Base-by-base conservation (phyloP, 2,888 invertebrate species). In the Ctenicera cuprea region DNA sequence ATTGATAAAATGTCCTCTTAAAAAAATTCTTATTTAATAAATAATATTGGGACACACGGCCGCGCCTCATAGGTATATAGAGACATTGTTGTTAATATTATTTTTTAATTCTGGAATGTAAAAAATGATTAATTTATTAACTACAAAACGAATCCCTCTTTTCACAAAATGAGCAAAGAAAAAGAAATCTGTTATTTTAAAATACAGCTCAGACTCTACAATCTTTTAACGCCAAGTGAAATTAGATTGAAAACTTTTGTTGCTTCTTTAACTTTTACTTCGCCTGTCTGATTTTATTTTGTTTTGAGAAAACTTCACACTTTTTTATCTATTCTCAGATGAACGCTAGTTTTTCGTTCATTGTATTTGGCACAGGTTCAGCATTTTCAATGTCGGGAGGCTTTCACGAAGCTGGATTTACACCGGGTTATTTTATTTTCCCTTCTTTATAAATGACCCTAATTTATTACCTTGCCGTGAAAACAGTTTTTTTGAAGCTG, bases 211-310 rank as follows among this genome's bases (percentile, higher is more conserved):
- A n/a, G n/a, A n/a, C 26, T 26, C 4, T n/a, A 52, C 52, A 52
- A 54, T 30, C 30, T 26, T 26, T 50, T 16, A 16, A 30, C 45
- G 18, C 18, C 8, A 12, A 22, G 52, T 26, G 22, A 67, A 59
- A 67, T 59, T 45, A 48, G 16, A 57, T 67, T 67, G 41, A 37
- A 50, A 67, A 14, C 41, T 67, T 67, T 45, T 45, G 54, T 48
- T 30, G 41, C 67, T 54, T 59, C 57, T 59, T 66, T 41, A 67
- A 67, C 67, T 67, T 67, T 43, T 20, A 64, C 26, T 48, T 22
- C 5, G 11, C 7, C 45, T 45, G 16, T 12, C 33, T 54, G 65
- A 66, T 66, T 66, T 66, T 66, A 66, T 66, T 59, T 54, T 59
- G 67, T 59, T 67, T 67, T 20, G 20, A 11, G 26, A 64, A 54